phyloP scores from a whole-genome alignment of 2,888 invertebrate species.

The Zele albiditarsus region DNA sequence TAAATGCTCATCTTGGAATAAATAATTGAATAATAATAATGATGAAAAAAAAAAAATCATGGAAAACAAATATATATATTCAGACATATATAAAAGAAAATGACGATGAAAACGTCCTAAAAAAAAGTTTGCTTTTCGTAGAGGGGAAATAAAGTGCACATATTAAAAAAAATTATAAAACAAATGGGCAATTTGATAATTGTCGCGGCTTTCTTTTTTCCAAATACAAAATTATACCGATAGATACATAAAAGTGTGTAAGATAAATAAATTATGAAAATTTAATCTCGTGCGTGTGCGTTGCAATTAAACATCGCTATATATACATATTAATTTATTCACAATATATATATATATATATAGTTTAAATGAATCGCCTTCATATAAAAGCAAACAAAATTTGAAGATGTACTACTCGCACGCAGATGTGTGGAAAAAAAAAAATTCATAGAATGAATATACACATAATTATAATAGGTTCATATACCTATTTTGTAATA shows the following conservation, averaged over 20 bases:
- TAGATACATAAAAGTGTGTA: not conserved
- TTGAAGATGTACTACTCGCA: not conserved
- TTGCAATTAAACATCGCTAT: not conserved
- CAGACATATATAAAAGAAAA: not conserved
- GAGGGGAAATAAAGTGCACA: not conserved
- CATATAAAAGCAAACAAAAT: constrained; percentile 11
- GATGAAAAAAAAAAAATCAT: not conserved
- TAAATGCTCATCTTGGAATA: constrained; percentile 33
- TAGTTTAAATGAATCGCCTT: constrained; percentile 44
- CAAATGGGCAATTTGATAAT: not conserved
- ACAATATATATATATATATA: constrained; percentile 4
- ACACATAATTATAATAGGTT: constrained; percentile 34
- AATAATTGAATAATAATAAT: constrained; percentile 6
- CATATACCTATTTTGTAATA: constrained; percentile 52
- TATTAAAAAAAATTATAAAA: not conserved
- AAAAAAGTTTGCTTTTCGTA: constrained; percentile 8
- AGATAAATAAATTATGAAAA: not conserved
- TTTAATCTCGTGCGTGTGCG: not conserved
- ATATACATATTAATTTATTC: not conserved
- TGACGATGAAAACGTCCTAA: not conserved
- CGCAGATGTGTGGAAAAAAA: constrained; percentile 24
- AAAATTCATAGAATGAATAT: constrained; percentile 25
- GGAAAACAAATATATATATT: not conserved
- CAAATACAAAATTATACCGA: not conserved
- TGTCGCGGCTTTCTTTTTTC: not conserved